Conservation (phyloP, 1,140 invertebrate species). For the Bombus picipes region DNA sequence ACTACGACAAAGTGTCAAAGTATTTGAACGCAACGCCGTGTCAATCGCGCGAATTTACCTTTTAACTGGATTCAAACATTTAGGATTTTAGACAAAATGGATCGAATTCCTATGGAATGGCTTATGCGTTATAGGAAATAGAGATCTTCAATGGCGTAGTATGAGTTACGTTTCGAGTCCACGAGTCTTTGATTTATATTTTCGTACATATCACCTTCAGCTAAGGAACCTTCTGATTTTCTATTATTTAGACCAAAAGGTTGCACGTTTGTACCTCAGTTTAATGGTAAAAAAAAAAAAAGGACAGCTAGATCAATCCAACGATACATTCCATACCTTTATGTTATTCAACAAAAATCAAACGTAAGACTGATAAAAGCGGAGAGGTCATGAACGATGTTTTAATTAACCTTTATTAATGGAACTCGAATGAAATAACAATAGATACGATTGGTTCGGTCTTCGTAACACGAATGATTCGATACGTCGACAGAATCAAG, state of each 20-base stretch:
- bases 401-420: neutral
- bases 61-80: neutral
- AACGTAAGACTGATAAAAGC: constrained; percentile 28
- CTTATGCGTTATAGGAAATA: neutral
- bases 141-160: neutral
- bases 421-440: neutral
- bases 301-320: neutral
- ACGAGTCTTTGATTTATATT: neutral
- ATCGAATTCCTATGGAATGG: neutral
- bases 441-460: neutral
- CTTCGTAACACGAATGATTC: too few species aligned
- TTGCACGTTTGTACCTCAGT: neutral
- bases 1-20: neutral
- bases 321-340: neutral
- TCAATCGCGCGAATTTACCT: neutral
- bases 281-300: too few species aligned
- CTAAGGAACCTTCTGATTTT: neutral
- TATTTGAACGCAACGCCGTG: neutral
- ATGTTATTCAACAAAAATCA: neutral
- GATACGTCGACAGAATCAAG: neutral
- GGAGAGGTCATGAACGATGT: neutral
- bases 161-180: neutral
- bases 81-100: neutral
- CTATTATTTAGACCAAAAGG: neutral
- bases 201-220: neutral